phyloP scores from a whole-genome alignment of 2,797 vertebrate species.

The Naso thynnoides region DNA sequence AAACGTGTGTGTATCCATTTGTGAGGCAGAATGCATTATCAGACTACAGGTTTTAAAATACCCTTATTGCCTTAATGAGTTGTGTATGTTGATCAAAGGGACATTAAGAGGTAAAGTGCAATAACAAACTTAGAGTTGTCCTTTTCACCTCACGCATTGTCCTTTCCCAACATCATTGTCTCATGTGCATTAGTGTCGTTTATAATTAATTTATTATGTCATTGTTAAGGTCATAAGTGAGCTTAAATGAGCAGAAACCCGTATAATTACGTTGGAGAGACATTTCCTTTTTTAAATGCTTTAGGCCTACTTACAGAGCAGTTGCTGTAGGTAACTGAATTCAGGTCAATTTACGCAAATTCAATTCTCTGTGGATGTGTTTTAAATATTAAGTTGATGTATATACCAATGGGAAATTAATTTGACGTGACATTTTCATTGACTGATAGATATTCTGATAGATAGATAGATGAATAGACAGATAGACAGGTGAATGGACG shows the following conservation, averaged over 20 bases:
- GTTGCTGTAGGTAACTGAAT: not conserved
- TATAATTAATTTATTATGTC: not conserved
- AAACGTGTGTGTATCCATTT: too few species aligned
- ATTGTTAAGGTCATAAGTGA: not conserved
- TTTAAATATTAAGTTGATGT: not conserved
- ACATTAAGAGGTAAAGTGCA: not conserved
- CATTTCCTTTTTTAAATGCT: not conserved
- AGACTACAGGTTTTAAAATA: not conserved
- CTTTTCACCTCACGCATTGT: not conserved
- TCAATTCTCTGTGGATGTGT: too few species aligned
- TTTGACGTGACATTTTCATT: not conserved
- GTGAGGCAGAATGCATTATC: not conserved
- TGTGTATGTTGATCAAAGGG: not conserved
- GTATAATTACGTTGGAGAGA: not conserved
- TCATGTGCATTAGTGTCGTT: not conserved
- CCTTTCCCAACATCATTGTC: not conserved
- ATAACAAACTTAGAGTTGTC: not conserved
- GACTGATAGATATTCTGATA: too few species aligned
- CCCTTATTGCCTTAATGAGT: not conserved
- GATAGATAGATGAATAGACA: constrained; percentile 1
- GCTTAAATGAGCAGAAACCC: not conserved
- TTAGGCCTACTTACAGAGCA: not conserved
- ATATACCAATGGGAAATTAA: not conserved
- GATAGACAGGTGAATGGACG: too few species aligned
- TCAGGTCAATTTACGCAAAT: not conserved